Evolutionary conservation across 2,797 vertebrate genomes (phyloP).

Genomic region (Leuciscus waleckii): DNA sequence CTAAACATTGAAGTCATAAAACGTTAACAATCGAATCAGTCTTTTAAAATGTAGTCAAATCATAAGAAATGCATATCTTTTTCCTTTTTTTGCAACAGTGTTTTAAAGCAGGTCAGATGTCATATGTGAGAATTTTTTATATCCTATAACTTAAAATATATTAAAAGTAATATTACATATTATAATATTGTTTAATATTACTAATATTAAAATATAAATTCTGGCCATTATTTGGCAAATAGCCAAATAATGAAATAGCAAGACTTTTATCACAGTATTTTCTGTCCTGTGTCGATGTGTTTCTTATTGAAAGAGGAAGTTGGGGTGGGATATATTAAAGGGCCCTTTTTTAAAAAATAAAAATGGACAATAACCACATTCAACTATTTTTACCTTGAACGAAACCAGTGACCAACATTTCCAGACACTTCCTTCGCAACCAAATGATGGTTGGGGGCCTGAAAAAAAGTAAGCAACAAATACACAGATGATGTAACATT

Average conservation of each 20-base stretch:
- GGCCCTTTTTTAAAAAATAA: background rate
- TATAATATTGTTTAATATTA: background rate
- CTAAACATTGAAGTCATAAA: background rate
- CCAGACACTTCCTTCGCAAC: background rate
- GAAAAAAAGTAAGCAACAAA: background rate
- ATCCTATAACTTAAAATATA: background rate
- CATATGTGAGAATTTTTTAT: background rate
- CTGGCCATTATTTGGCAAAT: background rate
- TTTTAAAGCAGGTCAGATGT: background rate
- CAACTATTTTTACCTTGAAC: background rate
- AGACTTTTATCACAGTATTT: background rate
- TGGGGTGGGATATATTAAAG: background rate
- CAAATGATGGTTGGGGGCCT: background rate
- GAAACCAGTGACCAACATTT: background rate
- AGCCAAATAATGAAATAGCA: no score
- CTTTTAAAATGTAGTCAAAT: background rate
- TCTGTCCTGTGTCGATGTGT: background rate
- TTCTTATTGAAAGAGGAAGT: slow-evolving; percentile 3
- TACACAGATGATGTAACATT: background rate
- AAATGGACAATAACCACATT: background rate
- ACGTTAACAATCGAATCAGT: background rate
- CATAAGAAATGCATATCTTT: no score
- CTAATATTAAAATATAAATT: background rate
- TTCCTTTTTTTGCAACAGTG: background rate
- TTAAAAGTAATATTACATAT: background rate